A percentile compares a stretch with the other conserved stretches of the same genome.
Conservation (phyloP, 2,113 vertebrate species). For the Ammospiza nelsoni region DNA sequence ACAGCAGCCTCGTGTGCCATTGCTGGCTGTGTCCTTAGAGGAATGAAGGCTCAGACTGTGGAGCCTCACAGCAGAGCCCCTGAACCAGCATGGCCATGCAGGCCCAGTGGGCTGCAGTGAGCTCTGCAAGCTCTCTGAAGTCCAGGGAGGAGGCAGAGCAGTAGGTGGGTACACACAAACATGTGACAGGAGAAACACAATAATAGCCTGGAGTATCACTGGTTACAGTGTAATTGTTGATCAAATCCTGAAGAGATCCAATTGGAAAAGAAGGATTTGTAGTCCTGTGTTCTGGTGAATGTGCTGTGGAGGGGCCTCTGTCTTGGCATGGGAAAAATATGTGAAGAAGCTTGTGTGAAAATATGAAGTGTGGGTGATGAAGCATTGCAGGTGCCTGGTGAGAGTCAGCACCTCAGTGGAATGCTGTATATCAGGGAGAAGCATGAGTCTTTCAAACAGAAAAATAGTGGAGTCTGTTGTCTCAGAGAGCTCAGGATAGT, state of each 20-base stretch:
- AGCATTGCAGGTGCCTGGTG: neutral
- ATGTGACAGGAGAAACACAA: rapidly evolving
- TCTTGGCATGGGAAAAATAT: neutral
- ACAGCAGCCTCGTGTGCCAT: rapidly evolving
- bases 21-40: neutral
- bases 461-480: neutral
- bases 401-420: neutral
- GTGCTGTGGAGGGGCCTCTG: neutral
- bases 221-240: neutral
- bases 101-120: rapidly evolving
- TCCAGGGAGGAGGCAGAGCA: neutral
- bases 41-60: neutral
- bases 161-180: neutral
- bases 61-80: neutral
- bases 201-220: neutral
- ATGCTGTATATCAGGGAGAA: neutral
- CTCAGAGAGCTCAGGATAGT: neutral
- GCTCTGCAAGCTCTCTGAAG: neutral
- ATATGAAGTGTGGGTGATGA: neutral
- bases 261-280: neutral
- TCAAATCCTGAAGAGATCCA: neutral
- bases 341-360: neutral
- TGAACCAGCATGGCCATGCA: neutral
- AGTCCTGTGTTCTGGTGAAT: neutral
- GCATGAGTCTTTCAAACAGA: neutral